Evolutionary conservation across 2,888 invertebrate genomes (phyloP), one percentile per base, ranked within the genome.

Genomic region (Blastobasis adustella): DNA sequence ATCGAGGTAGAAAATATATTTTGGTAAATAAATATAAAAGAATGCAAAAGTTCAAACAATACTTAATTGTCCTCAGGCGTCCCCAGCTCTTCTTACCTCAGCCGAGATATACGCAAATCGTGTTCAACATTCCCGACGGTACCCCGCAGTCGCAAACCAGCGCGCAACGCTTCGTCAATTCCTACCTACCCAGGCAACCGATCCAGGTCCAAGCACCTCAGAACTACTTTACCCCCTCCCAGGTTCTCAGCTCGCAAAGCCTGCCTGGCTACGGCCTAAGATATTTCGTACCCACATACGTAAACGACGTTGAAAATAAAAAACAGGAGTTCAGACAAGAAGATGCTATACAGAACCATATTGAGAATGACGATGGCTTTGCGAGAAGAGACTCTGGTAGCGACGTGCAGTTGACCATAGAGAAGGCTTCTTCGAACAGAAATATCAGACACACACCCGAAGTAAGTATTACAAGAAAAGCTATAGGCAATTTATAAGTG

Each of bases 101-200:
- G 57, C 78, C 81, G 53, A 79, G 79, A 59, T 87, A 82, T 62
- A 89, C 89, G 7, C 73, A 84, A 55, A 64, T 86, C 9, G 64
- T 76, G 9, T 81, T 71, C 69, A 76, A 72, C 56, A 57, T 65
- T 3, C 66, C 70, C 9, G 49, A 58, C 5, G 59, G 71, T 69
- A 36, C 50, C 57, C 70, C 69, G 5, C 61, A 60, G 46, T 71
- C 78, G 7, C 63, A 73, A 4, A 87, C 66, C 68, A 85, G 73
- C 51, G 88, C 80, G 0, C 83, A 86, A 63, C 73, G 76, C 5
- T 87, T 89, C 58, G 87, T 80, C 59, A 86, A 80, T 66, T 70
- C 82, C 0, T 89, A 89, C 62, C 61, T 71, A 65, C 71, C 41
- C 54, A 47, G 45, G 37, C 47, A 47, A n/a, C 50, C 50, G 2